Conservation (phyloP, 2,113 vertebrate species). For the Grammomys dolichurus region DNA sequence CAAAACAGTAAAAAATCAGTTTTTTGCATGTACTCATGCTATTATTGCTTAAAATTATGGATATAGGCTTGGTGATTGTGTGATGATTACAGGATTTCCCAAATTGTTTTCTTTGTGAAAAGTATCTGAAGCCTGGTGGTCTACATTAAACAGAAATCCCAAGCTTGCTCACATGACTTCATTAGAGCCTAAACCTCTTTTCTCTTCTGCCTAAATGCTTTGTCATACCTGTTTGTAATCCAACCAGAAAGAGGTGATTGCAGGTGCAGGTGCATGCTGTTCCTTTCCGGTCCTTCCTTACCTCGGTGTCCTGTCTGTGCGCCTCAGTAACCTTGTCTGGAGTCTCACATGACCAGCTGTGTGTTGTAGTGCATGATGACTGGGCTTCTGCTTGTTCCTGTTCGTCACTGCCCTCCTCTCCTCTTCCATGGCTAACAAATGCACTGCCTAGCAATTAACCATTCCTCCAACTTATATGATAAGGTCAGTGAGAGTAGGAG, state of each 20-base stretch:
- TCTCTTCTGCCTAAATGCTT: background rate
- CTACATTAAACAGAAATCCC: background rate
- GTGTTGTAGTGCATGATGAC: background rate
- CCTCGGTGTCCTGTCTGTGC: background rate
- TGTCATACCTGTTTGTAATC: background rate
- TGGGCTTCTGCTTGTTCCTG: background rate
- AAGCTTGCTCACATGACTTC: background rate
- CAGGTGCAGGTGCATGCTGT: background rate
- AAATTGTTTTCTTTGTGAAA: conserved; percentile 37
- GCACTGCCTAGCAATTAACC: background rate
- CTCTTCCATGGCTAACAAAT: rapidly evolving
- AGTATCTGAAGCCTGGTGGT: background rate
- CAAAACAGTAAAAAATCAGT: background rate
- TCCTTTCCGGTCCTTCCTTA: background rate
- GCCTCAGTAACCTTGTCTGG: background rate
- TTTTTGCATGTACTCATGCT: conserved; percentile 9
- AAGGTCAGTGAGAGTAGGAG: background rate
- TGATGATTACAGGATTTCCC: background rate
- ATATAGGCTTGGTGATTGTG: conserved; percentile 33
- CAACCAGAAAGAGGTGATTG: background rate
- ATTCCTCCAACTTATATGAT: background rate
- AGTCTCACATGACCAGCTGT: background rate
- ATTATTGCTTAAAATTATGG: background rate
- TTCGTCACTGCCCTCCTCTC: rapidly evolving
- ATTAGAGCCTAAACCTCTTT: conserved; percentile 16